These are phyloP conservation scores for Aeoliscus strigatus DNA, from an alignment of 2,797 vertebrate genomes.

Conservation along the genomic window DNA sequence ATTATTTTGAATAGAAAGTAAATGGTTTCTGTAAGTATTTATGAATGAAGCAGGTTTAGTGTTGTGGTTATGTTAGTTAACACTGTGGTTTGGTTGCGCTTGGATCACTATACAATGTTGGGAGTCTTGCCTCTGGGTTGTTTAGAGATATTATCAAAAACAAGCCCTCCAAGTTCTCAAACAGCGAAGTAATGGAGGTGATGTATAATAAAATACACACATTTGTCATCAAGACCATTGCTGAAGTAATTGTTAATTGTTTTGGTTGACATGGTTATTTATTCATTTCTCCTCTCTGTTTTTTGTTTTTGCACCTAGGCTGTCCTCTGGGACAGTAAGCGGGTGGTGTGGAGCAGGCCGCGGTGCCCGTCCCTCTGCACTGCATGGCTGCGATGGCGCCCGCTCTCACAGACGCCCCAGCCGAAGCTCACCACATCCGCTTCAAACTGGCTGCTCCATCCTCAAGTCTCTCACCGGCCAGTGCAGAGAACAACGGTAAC, in stretches of 20 bases:
- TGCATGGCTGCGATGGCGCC: conserved; percentile 99
- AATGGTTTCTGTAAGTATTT: no score
- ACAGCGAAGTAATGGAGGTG: no score
- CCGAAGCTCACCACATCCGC: conserved; percentile 99
- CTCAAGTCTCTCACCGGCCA: conserved; percentile 92
- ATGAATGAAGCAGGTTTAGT: not conserved
- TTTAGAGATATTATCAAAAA: conserved; percentile 3
- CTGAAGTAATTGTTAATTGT: no score
- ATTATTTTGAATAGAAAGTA: no score
- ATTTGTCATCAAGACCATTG: no score
- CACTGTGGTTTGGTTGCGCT: not conserved
- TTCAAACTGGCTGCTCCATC: conserved; percentile 99
- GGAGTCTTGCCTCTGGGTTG: not conserved
- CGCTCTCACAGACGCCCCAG: conserved; percentile 99
- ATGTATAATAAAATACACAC: no score
- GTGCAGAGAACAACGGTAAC: conserved; percentile 94
- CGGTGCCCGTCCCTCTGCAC: conserved; percentile 91
- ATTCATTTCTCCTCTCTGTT: conserved; percentile 18
- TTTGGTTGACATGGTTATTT: no score
- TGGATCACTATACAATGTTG: not conserved
- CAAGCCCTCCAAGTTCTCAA: not conserved
- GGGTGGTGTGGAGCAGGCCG: conserved; percentile 88
- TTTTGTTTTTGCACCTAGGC: conserved; percentile 58
- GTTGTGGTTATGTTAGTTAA: conserved; percentile 1
- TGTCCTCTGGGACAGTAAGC: conserved; percentile 86